Conservation (phyloP, 2,797 vertebrate species). For the Gorsachius magnificus region DNA sequence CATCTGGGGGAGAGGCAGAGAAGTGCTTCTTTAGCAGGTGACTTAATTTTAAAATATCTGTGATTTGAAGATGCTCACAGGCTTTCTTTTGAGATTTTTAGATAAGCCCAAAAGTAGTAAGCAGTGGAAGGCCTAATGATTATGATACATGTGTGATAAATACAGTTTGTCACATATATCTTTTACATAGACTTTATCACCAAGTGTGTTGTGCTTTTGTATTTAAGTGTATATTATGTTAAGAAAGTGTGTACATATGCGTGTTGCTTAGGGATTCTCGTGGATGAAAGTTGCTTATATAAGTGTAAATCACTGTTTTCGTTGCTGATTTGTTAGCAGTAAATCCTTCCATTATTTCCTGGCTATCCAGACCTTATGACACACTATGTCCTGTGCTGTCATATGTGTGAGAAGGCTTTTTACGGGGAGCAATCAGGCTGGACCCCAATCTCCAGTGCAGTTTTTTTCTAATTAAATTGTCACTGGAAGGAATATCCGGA, state of each 20-base stretch:
- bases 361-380: slow-evolving; percentile 45
- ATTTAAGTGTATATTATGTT: neutral
- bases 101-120: neutral
- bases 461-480: slow-evolving; percentile 65
- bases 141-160: neutral
- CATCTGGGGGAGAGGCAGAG: neutral
- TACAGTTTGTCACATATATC: neutral
- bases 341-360: slow-evolving; percentile 66
- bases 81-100: slow-evolving; percentile 14
- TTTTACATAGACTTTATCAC: neutral
- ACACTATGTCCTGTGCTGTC: slow-evolving; percentile 18
- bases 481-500: slow-evolving; percentile 56
- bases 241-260: neutral
- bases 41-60: neutral
- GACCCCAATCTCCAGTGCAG: slow-evolving; percentile 46
- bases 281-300: slow-evolving; percentile 51
- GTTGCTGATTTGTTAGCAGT: slow-evolving; percentile 47
- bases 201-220: neutral
- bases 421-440: slow-evolving; percentile 62
- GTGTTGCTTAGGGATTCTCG: slow-evolving; percentile 28
- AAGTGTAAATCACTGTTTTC: slow-evolving; percentile 63
- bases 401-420: slow-evolving; percentile 57
- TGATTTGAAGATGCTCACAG: neutral
- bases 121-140: neutral
- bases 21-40: neutral